A percentile compares a stretch with the other conserved stretches of the same genome.
Evolutionary conservation across 2,888 invertebrate species (phyloP).

Genomic region (Drosophila setosimentum): DNA sequence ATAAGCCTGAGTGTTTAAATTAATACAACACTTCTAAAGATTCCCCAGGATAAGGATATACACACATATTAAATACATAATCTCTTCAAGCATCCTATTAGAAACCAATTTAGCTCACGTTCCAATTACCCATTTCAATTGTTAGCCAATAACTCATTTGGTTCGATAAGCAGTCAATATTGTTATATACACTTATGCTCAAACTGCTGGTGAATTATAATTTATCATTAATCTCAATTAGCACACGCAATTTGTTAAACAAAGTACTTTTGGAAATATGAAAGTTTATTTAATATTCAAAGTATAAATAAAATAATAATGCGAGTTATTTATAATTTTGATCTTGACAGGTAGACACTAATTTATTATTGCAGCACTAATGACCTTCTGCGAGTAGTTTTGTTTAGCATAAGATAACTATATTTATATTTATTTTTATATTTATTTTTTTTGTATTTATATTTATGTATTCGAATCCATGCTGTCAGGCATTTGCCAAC

Average conservation of each 20-base stretch:
- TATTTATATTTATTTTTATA: background rate
- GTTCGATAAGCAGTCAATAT: too few species aligned
- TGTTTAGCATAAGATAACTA: background rate
- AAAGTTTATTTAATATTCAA: background rate
- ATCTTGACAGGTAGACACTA: background rate
- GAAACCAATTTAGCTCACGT: background rate
- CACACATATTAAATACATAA: conserved; percentile 13
- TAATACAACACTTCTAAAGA: conserved; percentile 48
- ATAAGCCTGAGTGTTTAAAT: conserved; percentile 46
- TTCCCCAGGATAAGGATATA: background rate
- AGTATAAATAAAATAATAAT: background rate
- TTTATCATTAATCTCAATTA: background rate
- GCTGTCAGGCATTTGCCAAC: background rate
- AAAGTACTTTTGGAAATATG: background rate
- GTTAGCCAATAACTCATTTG: background rate
- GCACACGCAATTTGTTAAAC: background rate
- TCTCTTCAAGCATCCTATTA: conserved; percentile 9
- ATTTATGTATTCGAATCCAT: background rate
- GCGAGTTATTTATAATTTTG: background rate
- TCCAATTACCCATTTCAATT: background rate
- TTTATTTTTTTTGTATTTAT: background rate
- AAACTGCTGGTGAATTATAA: background rate
- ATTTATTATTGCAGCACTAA: background rate
- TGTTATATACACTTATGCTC: background rate
- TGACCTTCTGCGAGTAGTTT: background rate